Evolutionary conservation across 2,113 vertebrate genomes (phyloP).

Genomic region (Aldabrachelys gigantea): DNA sequence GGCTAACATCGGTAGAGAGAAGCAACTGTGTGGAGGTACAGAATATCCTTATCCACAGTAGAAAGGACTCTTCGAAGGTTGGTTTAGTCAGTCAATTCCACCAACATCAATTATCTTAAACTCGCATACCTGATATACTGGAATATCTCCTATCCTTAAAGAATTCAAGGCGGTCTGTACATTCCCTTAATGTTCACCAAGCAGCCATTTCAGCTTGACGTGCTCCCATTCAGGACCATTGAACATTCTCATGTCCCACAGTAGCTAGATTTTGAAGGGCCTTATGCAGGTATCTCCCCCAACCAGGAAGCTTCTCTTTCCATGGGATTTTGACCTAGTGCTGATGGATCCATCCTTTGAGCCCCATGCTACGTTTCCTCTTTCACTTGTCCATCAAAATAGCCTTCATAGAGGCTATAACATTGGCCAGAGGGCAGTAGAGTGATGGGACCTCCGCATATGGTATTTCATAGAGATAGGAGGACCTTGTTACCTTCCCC

Average conservation of each 20-base stretch:
- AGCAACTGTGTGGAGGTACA: not conserved
- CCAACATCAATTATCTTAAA: not conserved
- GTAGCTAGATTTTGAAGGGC: not conserved
- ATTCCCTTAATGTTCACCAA: not conserved
- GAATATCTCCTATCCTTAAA: not conserved
- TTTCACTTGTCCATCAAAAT: not conserved
- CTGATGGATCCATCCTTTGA: not conserved
- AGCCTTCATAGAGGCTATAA: not conserved
- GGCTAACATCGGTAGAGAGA: not conserved
- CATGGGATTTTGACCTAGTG: not conserved
- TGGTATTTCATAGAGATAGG: not conserved
- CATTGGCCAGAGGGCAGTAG: not conserved
- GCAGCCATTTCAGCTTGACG: fast-evolving
- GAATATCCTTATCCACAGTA: not conserved
- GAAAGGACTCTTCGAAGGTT: not conserved
- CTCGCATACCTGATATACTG: not conserved
- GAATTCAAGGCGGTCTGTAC: not conserved
- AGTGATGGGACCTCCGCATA: not conserved
- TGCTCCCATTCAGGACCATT: not conserved
- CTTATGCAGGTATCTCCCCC: not conserved
- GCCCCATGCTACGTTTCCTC: not conserved
- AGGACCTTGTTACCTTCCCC: not conserved
- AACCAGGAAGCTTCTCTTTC: not conserved
- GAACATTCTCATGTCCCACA: fast-evolving
- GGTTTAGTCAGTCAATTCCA: not conserved